These are phyloP conservation scores for Drosophila hawaiiensis DNA, from an alignment of 2,888 invertebrate species.

Conservation along the genomic window DNA sequence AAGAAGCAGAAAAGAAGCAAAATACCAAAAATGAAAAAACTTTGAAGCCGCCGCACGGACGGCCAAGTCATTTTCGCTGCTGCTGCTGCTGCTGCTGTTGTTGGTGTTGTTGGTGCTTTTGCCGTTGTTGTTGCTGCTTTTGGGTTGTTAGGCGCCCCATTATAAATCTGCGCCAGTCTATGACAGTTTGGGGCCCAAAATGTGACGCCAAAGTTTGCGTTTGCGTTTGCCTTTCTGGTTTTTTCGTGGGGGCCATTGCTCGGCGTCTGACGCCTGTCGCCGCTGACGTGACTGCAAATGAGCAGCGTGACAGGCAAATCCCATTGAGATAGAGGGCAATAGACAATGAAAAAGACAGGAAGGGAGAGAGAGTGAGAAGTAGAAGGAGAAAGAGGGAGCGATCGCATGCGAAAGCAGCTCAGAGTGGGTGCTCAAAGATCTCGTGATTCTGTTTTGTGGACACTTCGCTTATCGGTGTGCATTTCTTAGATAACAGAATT, in stretches of 20 bases:
- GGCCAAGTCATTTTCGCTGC: constrained; percentile 69
- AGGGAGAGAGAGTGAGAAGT: background rate
- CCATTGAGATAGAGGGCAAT: constrained; percentile 7
- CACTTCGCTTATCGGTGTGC: constrained; percentile 51
- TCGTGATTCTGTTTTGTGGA: constrained; percentile 35
- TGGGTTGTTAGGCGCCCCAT: constrained; percentile 73
- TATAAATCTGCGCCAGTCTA: constrained; percentile 77
- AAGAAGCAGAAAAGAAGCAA: constrained; percentile 48
- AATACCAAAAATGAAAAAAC: constrained; percentile 49
- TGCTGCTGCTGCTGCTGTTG: constrained; percentile 8
- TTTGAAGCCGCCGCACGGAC: constrained; percentile 74
- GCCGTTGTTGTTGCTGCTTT: constrained; percentile 25
- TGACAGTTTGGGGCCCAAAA: constrained; percentile 70
- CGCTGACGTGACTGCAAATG: constrained; percentile 74
- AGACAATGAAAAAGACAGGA: background rate
- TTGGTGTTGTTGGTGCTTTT: constrained; percentile 2
- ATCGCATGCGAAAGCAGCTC: constrained; percentile 9
- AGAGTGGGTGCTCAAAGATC: constrained; percentile 39
- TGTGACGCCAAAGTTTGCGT: constrained; percentile 63
- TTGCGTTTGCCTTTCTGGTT: constrained; percentile 42
- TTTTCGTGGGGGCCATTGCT: constrained; percentile 73
- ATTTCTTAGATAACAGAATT: constrained; percentile 57
- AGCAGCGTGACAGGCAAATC: constrained; percentile 51
- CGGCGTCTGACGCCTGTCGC: constrained; percentile 63
- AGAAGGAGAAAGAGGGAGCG: background rate